Percentiles rank a stretch among this genome's conserved stretches.
Conservation (phyloP, 2,888 invertebrate genomes). For the Epsilonema sp. region DNA sequence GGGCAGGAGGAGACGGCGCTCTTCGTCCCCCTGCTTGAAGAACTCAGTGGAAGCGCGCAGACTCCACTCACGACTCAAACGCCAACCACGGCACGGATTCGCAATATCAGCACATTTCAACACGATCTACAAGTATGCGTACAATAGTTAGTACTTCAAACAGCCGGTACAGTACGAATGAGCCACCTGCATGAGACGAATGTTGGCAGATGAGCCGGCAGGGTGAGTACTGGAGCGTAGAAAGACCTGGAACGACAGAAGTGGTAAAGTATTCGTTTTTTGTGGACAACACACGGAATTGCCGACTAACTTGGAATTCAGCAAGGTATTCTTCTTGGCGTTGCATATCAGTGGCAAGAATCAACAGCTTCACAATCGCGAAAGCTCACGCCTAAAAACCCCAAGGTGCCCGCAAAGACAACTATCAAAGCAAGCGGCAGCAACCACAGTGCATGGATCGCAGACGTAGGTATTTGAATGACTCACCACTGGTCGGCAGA, state of each 20-base stretch:
- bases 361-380: conserved; percentile 33
- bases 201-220: too few relatives aligned
- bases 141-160: too few relatives aligned
- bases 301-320: conserved; percentile 59
- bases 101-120: conserved; percentile 83
- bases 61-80: conserved; percentile 64
- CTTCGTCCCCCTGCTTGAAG: conserved; percentile 65
- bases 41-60: conserved; percentile 72
- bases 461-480: too few relatives aligned
- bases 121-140: conserved; percentile 46
- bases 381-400: not conserved
- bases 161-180: too few relatives aligned
- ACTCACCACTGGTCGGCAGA: conserved; percentile 24
- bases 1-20: conserved; percentile 53
- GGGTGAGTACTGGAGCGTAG: too few relatives aligned
- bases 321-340: conserved; percentile 61
- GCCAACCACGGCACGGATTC: conserved; percentile 73
- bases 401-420: not conserved
- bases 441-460: too few relatives aligned
- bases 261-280: too few relatives aligned
- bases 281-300: too few relatives aligned
- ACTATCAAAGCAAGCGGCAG: too few relatives aligned
- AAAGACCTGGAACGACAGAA: too few relatives aligned
- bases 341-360: conserved; percentile 74
- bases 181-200: too few relatives aligned